These are phyloP conservation scores for Tenthredo livida DNA, from an alignment of 2,888 invertebrate species.

Conservation along the genomic window DNA sequence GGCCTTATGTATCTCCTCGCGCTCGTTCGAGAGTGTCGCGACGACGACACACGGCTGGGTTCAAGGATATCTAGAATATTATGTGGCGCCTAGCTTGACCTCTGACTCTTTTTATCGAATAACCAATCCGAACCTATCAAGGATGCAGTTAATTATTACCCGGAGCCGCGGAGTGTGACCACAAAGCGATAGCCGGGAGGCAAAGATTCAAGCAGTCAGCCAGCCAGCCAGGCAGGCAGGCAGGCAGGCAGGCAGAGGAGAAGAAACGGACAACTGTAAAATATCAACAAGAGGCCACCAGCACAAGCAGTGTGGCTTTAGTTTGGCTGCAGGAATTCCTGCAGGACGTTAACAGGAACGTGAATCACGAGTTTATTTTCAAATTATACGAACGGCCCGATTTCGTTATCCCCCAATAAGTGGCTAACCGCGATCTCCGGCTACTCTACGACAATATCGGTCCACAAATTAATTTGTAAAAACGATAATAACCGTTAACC, in stretches of 20 bases:
- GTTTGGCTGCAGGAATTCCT: constrained; percentile 53
- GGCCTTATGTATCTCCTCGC: constrained; percentile 21
- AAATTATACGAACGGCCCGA: constrained; percentile 60
- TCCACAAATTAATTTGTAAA: constrained; percentile 39
- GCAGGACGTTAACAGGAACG: constrained; percentile 57
- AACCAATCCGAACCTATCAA: constrained; percentile 63
- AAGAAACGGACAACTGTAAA: constrained; percentile 29
- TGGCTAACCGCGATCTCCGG: constrained; percentile 21
- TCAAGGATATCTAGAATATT: constrained; percentile 65
- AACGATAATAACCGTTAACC: constrained; percentile 30
- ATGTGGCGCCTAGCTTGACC: constrained; percentile 67
- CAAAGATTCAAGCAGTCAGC: constrained; percentile 43
- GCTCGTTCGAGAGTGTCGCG: constrained; percentile 36
- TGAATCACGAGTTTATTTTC: constrained; percentile 62
- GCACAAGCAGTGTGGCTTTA: neutral
- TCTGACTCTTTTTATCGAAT: constrained; percentile 56
- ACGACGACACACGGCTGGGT: constrained; percentile 28
- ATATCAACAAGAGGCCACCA: constrained; percentile 49
- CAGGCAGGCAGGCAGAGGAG: constrained; percentile 2
- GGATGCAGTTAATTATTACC: constrained; percentile 64
- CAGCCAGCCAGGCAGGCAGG: neutral
- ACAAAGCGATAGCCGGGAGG: constrained; percentile 45
- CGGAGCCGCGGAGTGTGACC: constrained; percentile 46
- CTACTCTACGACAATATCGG: constrained; percentile 25
- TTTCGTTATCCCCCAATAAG: constrained; percentile 12